phyloP scores from a whole-genome alignment of 2,797 vertebrate genomes.

The Peromyscus nudipes region DNA sequence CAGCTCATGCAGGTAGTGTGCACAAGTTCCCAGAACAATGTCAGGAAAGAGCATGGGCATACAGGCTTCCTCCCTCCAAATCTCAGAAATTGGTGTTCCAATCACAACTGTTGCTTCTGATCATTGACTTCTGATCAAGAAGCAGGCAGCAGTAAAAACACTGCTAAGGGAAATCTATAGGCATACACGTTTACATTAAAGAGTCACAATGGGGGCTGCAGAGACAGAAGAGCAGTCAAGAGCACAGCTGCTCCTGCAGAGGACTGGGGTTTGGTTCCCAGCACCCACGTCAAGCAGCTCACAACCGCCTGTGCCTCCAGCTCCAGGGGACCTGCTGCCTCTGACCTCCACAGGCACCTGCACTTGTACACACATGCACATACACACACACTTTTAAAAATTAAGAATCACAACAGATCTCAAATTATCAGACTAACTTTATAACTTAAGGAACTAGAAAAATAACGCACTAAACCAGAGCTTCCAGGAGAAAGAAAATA shows the following conservation, averaged over 20 bases:
- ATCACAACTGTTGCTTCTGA: neutral
- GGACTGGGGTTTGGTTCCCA: neutral
- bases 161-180: neutral
- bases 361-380: neutral
- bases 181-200: neutral
- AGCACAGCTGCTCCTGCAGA: neutral
- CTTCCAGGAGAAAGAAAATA: neutral
- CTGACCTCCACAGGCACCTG: neutral
- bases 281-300: neutral
- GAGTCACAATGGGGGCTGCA: neutral
- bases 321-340: neutral
- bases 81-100: neutral
- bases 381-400: neutral
- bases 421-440: conserved; percentile 7
- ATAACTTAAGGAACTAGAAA: neutral
- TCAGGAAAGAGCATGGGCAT: neutral
- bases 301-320: neutral
- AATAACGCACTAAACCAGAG: neutral
- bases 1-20: neutral
- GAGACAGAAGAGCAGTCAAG: neutral
- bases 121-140: neutral
- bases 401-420: neutral
- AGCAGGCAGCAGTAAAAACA: neutral
- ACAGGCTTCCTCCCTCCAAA: neutral
- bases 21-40: neutral